Base-by-base conservation (phyloP, 1,140 invertebrate species). In the Saccostrea cuccullata region DNA sequence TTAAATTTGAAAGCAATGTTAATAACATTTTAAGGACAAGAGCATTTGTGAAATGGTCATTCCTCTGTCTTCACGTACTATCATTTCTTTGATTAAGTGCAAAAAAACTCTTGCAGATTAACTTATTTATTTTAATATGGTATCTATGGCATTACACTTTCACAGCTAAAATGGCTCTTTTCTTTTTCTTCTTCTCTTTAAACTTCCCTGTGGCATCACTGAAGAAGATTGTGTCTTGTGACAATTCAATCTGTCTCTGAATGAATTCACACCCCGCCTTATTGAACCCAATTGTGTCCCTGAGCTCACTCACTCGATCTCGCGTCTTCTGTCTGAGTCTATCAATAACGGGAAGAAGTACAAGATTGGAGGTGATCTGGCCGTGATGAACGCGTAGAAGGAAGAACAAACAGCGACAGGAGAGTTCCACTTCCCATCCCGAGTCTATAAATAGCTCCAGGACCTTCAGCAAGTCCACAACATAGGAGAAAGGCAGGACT, bases 261-360 rank as follows among this genome's bases (percentile, higher is more conserved):
- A 98, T 91, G 93, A 98, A 97, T 86, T 96, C 96, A 90, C 99
- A 95, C 0, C 97, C 98, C 94, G 98, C 97, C 82, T 97, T 94
- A 95, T 99, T 99, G 93, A 97, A 98, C 5, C 98, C 98, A 86
- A 98, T 95, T 84, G 96, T 96, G 95, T 99, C 97, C 94, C 96
- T 96, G 47, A 97, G 94, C 90, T 96, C 94, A 83, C 95, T 94
- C 17, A 97, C 95, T 92, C 96, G 95, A 91, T 96, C 91, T 15
- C 95, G 92, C 1, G 97, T 96, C 70, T 96, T 94, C 55, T 95
- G 95, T 92, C 96, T 95, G 47, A 98, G 95, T 93, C 96, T 96
- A 92, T 97, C 96, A 82, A 99, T 93, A 47, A 97, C 95, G 30
- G 97, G 96, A 73, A 98, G 94, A 84, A 98, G 94, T 67, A 96